Evolutionary conservation across 2,888 invertebrate species (phyloP), one percentile per base, ranked within the genome.

Genomic region (Sepioteuthis lessoniana): DNA sequence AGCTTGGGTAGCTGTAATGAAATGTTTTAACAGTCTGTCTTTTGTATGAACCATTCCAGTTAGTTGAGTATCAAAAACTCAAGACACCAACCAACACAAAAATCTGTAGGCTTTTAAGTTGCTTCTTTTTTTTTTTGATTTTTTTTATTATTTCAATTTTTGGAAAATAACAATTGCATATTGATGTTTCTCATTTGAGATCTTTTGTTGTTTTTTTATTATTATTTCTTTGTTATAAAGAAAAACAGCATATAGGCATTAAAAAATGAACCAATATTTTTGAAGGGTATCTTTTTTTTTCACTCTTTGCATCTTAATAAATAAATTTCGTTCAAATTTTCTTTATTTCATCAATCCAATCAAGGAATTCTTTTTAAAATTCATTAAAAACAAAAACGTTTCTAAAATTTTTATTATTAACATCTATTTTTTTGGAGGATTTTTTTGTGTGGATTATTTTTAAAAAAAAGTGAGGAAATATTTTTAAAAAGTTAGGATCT

Each of bases 141-240:
- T 76, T n/a, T 76, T 76, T 19, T n/a, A 76, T 1, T 76, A 76
- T 76, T 76, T 76, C 76, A 76, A n/a, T n/a, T 76, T 76, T 76
- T 76, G n/a, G 76, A 76, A 76, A 76, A n/a, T n/a, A 76, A 76
- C 76, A 76, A 76, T 76, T 76, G 76, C 76, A 76, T 76, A 76
- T 76, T n/a, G 76, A 76, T 76, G 10, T 76, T 76, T 76, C n/a
- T n/a, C 16, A 16, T n/a, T n/a, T n/a, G 76, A 76, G 76, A 76
- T 76, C 13, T 76, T 76, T 76, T 76, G 76, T n/a, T 76, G n/a
- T 13, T 76, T 76, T n/a, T 76, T 42, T 42, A 5, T 42, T 42
- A 42, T 5, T 42, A 0, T 76, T 76, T 76, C n/a, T 76, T 76
- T 60, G 7, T 25, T 76, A 16, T 35, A 76, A 76, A n/a, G 76